Base-by-base conservation (phyloP, 2,888 invertebrate species). In the Pecten maximus region DNA sequence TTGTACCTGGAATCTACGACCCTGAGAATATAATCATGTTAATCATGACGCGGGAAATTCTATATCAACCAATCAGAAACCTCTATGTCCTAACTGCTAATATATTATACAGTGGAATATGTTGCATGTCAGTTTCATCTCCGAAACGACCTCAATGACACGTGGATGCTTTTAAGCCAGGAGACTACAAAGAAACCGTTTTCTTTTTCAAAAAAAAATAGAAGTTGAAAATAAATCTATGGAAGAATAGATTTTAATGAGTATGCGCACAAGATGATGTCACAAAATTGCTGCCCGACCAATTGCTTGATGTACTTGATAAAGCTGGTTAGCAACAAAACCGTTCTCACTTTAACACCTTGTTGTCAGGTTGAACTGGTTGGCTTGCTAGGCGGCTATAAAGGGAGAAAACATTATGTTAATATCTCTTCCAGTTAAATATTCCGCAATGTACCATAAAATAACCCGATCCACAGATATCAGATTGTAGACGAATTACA, bases 161-260 rank as follows among this genome's bases (percentile, higher is more conserved):
- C 74, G 74, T 74, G 74, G 16, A 74, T 2, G 74, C 35, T 74
- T 74, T 74, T 74, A 74, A 74, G 74, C 28, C 23, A 35, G 8
- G 74, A 74, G 74, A 74, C 74, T 74, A 74, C 74, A 74, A 74
- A 74, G 74, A 74, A 74, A 74, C 35, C 35, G 28, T 74, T 74
- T 74, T 74, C 74, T 74, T 74, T 74, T 74, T 74, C 10, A 74
- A 8, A 74, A 74, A n/a, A n/a, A 74, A 74, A 35, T 35, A 28
- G 12, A 74, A 74, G 4, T 74, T 28, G 74, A 74, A 74, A 74
- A 74, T 74, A 74, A 74, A 74, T 23, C 74, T 74, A 74, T 23
- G 35, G 74, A 74, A 74, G 74, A 74, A 74, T 35, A 74, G 74
- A 74, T 74, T 74, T 74, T 74, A 74, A 74, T 35, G 74, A 74